Evolutionary conservation across 2,888 invertebrate genomes (phyloP), one percentile per base, ranked within the genome.

Genomic region (Rhagium mordax): DNA sequence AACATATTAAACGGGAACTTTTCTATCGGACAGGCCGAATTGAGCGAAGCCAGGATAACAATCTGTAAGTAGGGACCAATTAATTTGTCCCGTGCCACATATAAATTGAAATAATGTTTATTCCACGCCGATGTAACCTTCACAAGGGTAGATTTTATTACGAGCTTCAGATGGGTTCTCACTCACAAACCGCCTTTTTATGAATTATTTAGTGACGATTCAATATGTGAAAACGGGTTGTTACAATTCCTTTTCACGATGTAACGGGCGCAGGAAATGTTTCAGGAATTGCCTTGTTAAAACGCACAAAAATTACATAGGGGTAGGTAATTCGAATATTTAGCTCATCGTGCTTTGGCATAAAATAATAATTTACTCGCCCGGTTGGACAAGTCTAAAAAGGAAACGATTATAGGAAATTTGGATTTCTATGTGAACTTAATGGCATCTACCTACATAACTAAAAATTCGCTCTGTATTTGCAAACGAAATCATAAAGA

Each of bases 71-170:
- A 67, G 67, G 73, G 73, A 73, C 70, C 76, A 74, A 76, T 76
- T 76, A 76, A 76, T 76, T 76, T 74, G 72, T 74, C 76, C 72
- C 74, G 62, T 64, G 76, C 76, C 76, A 72, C 76, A 74, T 71
- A 76, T 76, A 76, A 76, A 76, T 76, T 74, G 72, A 67, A 47
- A 72, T 76, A 76, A 76, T 76, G 74, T 76, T 69, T 74, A 70
- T 70, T 70, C 62, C 68, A 48, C 60, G 72, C 29, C 59, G 33
- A 57, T 27, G 27, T 59, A 59, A 18, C 59, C 59, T 16, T 24
- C 3, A 33, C 18, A 59, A 59, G 29, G 59, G 59, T 18, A 16
- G 59, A n/a, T 59, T 59, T 59, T 59, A 59, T 59, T 59, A 33
- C 16, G 59, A 24, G 18, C 33, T 29, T n/a, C 18, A 15, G 29